A percentile compares a stretch with the other conserved stretches of the same genome.
Conservation (phyloP, 2,113 vertebrate species). For the Scortum barcoo region DNA sequence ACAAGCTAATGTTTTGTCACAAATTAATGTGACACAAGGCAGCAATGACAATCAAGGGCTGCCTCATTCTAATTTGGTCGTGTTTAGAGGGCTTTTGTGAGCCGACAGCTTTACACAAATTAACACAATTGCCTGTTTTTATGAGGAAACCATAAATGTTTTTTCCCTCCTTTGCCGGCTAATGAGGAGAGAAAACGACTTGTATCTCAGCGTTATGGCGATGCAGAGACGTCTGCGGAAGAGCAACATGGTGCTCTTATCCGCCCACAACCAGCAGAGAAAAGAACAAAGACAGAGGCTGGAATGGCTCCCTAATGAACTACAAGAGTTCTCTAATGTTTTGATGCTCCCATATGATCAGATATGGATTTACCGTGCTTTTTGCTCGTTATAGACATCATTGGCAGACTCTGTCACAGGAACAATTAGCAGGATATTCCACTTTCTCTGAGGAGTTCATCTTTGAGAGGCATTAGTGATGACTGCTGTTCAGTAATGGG, state of each 20-base stretch:
- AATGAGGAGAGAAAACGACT: constrained; percentile 90
- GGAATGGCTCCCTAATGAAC: constrained; percentile 76
- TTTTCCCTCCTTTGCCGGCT: constrained; percentile 85
- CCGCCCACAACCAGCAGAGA: constrained; percentile 43
- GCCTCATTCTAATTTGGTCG: constrained; percentile 98
- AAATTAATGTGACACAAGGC: constrained; percentile 99
- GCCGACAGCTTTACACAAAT: constrained; percentile 94
- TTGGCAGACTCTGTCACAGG: constrained; percentile 58
- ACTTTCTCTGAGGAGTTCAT: constrained; percentile 57
- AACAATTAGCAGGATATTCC: constrained; percentile 53
- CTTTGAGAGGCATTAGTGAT: constrained; percentile 54
- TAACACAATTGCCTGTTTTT: constrained; percentile 97
- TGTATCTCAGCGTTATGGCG: constrained; percentile 68
- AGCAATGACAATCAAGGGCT: constrained; percentile 97
- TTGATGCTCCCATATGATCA: constrained; percentile 69
- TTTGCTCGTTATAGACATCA: constrained; percentile 71
- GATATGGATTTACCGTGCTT: constrained; percentile 57
- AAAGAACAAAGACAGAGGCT: constrained; percentile 74
- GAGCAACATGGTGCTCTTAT: constrained; percentile 64
- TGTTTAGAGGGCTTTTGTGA: constrained; percentile 97
- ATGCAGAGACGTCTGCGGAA: constrained; percentile 59
- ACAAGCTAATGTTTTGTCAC: constrained; percentile 98
- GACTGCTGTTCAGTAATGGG: constrained; percentile 61
- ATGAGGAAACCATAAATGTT: constrained; percentile 93
- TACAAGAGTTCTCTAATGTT: constrained; percentile 68